Conservation (phyloP, 2,113 vertebrate genomes). For the Periophthalmodon schlosseri region DNA sequence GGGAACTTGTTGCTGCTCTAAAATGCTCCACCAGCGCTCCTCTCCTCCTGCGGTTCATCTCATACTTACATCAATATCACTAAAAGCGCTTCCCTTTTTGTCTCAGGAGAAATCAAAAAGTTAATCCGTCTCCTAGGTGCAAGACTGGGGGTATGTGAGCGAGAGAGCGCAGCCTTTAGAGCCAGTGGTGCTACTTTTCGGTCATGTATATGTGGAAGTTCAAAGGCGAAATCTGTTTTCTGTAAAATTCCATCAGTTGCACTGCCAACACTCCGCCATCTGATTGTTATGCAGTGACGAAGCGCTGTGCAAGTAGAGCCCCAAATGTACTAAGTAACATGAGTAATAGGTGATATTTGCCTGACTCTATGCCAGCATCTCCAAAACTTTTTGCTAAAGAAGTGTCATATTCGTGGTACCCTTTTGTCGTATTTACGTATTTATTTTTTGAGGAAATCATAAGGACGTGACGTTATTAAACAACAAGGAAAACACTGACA, state of each 20-base stretch:
- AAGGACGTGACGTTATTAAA: slow-evolving; percentile 46
- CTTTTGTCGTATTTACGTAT: slow-evolving; percentile 33
- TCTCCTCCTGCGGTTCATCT: slow-evolving; percentile 29
- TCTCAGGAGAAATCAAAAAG: slow-evolving; percentile 39
- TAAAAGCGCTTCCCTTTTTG: slow-evolving; percentile 51
- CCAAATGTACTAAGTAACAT: slow-evolving; percentile 81
- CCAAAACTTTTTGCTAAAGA: slow-evolving; percentile 68
- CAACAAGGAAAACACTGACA: not conserved
- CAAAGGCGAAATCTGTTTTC: slow-evolving; percentile 77
- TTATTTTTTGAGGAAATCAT: slow-evolving; percentile 59
- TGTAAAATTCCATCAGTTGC: slow-evolving; percentile 83
- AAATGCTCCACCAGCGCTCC: slow-evolving; percentile 29
- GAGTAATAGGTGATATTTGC: slow-evolving; percentile 82
- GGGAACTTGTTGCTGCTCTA: slow-evolving; percentile 89
- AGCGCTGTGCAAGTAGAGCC: slow-evolving; percentile 76
- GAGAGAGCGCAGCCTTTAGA: slow-evolving; percentile 38
- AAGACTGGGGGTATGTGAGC: slow-evolving; percentile 19
- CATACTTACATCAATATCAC: slow-evolving; percentile 46
- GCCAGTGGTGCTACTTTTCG: slow-evolving; percentile 49
- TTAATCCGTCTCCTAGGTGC: slow-evolving; percentile 64
- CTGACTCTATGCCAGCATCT: slow-evolving; percentile 66
- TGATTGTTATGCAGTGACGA: slow-evolving; percentile 84
- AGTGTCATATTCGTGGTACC: slow-evolving; percentile 64
- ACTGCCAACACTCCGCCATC: slow-evolving; percentile 75
- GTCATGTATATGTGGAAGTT: slow-evolving; percentile 69